Evolutionary conservation across 23 tunicate genomes (phyloP).

Genomic region (Styela clava): DNA sequence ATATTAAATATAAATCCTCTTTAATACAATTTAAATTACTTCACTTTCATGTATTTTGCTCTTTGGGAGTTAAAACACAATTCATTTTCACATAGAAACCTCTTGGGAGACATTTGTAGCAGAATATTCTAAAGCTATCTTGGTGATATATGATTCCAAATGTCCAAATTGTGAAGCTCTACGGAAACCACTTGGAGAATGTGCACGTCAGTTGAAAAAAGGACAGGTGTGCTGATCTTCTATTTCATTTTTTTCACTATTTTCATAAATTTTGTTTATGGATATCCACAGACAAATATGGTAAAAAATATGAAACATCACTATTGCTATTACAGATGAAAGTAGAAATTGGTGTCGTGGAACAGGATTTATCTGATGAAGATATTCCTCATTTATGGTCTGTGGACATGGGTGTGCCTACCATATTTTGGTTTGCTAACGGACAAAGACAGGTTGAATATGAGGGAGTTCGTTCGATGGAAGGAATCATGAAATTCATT

Average conservation of each 20-base stretch:
- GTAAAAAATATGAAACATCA: too few species aligned
- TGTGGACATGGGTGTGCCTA: slow-evolving; percentile 67
- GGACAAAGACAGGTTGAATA: slow-evolving; percentile 72
- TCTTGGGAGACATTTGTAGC: slow-evolving; percentile 57
- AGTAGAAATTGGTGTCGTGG: slow-evolving; percentile 60
- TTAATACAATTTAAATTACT: too few species aligned
- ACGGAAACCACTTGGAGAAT: slow-evolving; percentile 52
- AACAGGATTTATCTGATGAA: slow-evolving; percentile 40
- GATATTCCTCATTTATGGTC: slow-evolving; percentile 69
- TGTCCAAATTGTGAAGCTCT: slow-evolving; percentile 81
- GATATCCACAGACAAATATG: too few species aligned
- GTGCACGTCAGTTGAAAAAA: slow-evolving; percentile 45
- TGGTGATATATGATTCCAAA: slow-evolving; percentile 54
- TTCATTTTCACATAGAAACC: slow-evolving; percentile 37
- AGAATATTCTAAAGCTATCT: slow-evolving; percentile 43
- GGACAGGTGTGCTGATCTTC: too few species aligned
- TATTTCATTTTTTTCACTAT: too few species aligned
- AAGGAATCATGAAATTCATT: slow-evolving; percentile 48
- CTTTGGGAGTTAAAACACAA: too few species aligned
- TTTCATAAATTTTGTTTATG: too few species aligned
- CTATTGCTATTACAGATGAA: slow-evolving; percentile 41
- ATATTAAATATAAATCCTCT: too few species aligned
- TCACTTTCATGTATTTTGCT: too few species aligned
- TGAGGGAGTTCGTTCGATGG: slow-evolving; percentile 44
- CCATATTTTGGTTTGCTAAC: slow-evolving; percentile 65